phyloP scores from a whole-genome alignment of 2,113 vertebrate genomes.

The Apteryx owenii region DNA sequence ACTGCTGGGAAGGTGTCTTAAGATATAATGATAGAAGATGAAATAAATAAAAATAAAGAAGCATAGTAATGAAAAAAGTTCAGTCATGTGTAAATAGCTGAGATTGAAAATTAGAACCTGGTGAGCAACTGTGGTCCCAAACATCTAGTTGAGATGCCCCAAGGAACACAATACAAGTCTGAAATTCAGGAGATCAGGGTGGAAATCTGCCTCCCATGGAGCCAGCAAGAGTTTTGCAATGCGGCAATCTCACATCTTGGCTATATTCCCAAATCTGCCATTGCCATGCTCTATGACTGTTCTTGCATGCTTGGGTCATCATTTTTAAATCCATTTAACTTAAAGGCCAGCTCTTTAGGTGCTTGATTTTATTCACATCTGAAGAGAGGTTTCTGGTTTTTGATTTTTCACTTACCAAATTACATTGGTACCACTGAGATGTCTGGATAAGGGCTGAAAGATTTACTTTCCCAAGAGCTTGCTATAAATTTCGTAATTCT shows the following conservation, averaged over 20 bases:
- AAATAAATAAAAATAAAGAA: background rate
- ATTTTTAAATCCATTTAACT: background rate
- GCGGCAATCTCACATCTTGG: background rate
- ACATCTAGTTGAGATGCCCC: background rate
- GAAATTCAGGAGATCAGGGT: background rate
- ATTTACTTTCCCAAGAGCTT: background rate
- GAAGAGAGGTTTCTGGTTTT: background rate
- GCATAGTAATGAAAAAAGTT: background rate
- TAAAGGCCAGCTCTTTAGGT: background rate
- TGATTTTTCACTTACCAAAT: background rate
- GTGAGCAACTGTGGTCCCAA: background rate
- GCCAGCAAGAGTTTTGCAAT: background rate
- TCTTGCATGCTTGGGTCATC: background rate
- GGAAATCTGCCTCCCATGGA: background rate
- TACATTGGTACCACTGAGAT: background rate
- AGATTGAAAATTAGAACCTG: background rate
- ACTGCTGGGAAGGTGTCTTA: background rate
- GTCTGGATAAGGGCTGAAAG: background rate
- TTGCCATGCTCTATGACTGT: background rate
- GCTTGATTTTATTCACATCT: background rate
- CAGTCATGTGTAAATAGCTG: background rate
- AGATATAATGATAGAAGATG: background rate
- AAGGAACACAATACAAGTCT: background rate
- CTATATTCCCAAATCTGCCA: background rate
- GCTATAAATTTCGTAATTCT: background rate